Conservation (phyloP, 2,113 vertebrate species). For the Pseudorhombus dupliciocellatus region DNA sequence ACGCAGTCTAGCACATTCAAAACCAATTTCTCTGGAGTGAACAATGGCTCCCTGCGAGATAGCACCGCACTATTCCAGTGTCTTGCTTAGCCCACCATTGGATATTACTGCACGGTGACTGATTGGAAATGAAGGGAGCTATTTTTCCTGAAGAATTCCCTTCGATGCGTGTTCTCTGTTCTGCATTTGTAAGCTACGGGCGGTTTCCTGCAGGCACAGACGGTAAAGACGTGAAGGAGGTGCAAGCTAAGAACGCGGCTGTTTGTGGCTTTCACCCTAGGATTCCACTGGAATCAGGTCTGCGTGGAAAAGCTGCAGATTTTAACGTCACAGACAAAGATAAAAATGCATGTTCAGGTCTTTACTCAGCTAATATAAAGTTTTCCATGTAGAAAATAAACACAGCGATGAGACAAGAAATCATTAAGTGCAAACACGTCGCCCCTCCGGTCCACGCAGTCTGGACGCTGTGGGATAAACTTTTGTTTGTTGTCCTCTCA, state of each 20-base stretch:
- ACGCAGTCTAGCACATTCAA: neutral
- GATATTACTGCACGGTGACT: neutral
- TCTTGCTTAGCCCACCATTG: neutral
- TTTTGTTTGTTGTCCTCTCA: constrained; percentile 14
- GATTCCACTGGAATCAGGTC: neutral
- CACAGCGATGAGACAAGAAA: neutral
- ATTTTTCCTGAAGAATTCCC: neutral
- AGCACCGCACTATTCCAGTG: neutral
- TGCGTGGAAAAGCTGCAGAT: too few relatives aligned
- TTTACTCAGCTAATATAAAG: too few relatives aligned
- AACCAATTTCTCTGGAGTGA: neutral
- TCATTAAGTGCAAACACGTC: neutral
- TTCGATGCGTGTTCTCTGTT: constrained; percentile 3
- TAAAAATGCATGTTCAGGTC: too few relatives aligned
- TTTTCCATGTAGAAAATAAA: neutral
- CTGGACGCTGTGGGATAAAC: constrained; percentile 4
- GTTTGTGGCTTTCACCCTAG: neutral
- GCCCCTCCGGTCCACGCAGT: neutral
- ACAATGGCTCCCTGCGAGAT: neutral
- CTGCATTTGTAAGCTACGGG: constrained; percentile 22
- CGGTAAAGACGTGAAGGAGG: neutral
- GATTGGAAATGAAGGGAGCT: neutral
- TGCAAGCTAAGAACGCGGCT: neutral
- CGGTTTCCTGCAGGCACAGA: constrained; percentile 15
- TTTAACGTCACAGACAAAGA: too few relatives aligned